These are phyloP conservation scores for Temnothorax nylanderi DNA, from an alignment of 1,140 invertebrate species.

Conservation along the genomic window DNA sequence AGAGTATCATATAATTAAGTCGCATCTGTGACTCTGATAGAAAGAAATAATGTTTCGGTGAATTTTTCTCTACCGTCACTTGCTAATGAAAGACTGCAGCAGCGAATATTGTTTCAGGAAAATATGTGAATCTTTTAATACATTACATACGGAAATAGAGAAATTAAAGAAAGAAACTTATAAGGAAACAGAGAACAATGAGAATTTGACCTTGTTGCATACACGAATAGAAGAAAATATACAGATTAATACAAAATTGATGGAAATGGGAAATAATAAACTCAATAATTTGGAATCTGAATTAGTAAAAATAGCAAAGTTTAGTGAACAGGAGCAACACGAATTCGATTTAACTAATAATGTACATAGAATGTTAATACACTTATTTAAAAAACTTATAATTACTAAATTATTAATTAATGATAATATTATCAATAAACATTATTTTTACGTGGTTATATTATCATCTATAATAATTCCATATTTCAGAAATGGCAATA, in stretches of 20 bases:
- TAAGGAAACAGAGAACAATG: constrained; percentile 89
- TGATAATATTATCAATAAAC: constrained; percentile 18
- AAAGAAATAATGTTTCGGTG: constrained; percentile 10
- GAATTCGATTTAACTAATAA: constrained; percentile 83
- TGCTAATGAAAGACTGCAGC: not conserved
- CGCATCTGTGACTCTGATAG: not conserved
- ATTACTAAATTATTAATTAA: constrained; percentile 20
- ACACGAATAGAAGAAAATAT: constrained; percentile 87
- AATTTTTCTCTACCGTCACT: constrained; percentile 6
- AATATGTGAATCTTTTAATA: constrained; percentile 86
- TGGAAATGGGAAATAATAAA: constrained; percentile 75
- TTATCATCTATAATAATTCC: constrained; percentile 5
- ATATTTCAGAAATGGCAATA: constrained; percentile 76
- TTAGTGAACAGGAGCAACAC: constrained; percentile 87
- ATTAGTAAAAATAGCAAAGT: constrained; percentile 85
- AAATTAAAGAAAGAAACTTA: constrained; percentile 85
- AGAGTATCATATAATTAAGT: not conserved
- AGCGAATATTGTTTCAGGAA: constrained; percentile 80
- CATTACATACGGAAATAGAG: constrained; percentile 86
- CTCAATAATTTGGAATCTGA: constrained; percentile 83
- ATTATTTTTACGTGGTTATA: not conserved
- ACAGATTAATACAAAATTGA: constrained; percentile 74
- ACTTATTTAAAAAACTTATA: constrained; percentile 8
- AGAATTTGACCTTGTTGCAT: constrained; percentile 87
- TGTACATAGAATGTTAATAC: constrained; percentile 68